Base-by-base conservation (phyloP, 2,888 invertebrate species). In the Anarsia innoxiella region DNA sequence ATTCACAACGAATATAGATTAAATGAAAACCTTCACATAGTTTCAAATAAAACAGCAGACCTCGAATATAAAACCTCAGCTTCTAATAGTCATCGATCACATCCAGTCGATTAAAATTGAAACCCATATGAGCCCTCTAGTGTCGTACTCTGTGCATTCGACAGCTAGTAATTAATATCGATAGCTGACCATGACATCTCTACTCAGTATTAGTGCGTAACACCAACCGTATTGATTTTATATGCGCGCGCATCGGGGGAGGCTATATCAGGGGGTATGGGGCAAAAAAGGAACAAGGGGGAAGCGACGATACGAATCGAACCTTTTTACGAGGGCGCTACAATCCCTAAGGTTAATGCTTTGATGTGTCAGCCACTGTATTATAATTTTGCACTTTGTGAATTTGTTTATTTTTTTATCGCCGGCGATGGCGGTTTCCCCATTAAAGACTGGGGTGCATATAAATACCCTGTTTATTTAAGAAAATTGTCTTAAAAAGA, bases 221-320 rank as follows among this genome's bases (percentile, higher is more conserved):
- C 78, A 65, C 66, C 57, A 50, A 65, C 62, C 67, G 74, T 83
- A 83, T 84, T 75, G 83, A 84, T 84, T 80, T 80, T 78, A 59
- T 66, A 46, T 82, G 83, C 82, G 83, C 83, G 83, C 83, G 83
- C 83, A 80, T 58, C 56, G 19, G 27, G 45, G 49, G 41, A 40
- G 48, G 12, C 16, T 14, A 35, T 44, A 26, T 23, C 44, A 38
- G 53, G 52, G 61, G 56, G 41, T 36, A 39, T 53, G 63, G 57
- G 66, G 65, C 45, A 56, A 59, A 67, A 67, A 70, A 71, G 63
- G 72, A 66, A 70, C 68, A 74, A 66, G 76, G 74, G 78, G 66
- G 71, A 67, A 65, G 61, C 68, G 67, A 61, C 74, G 70, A 73
- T 74, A 75, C 68, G 70, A 77, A 79, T 78, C 71, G 77, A 80